Conservation (phyloP, 2,113 vertebrate species). For the Chloroceryle aenea region DNA sequence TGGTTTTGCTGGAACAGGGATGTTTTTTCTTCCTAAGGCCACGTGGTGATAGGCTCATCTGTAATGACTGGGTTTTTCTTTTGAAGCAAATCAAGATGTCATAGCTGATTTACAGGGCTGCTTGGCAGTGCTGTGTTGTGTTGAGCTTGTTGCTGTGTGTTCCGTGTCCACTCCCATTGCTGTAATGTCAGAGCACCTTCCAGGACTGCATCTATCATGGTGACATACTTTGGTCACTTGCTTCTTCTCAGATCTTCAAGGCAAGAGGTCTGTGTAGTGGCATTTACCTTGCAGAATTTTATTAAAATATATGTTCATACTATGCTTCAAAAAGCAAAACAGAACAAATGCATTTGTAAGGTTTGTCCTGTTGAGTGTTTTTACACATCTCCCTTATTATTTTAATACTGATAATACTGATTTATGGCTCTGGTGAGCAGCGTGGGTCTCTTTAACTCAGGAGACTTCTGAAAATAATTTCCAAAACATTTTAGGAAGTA, state of each 20-base stretch:
- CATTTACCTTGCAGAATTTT: not conserved
- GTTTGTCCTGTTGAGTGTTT: not conserved
- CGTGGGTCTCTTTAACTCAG: not conserved
- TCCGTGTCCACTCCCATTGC: fast-evolving
- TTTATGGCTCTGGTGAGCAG: not conserved
- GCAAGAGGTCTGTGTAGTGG: not conserved
- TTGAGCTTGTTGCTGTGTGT: not conserved
- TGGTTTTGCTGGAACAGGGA: not conserved
- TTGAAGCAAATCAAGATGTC: not conserved
- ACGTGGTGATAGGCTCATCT: not conserved
- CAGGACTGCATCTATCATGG: not conserved
- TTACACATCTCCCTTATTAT: not conserved
- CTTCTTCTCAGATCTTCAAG: not conserved
- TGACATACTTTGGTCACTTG: not conserved
- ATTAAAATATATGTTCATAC: not conserved
- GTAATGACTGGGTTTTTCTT: not conserved
- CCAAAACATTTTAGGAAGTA: not conserved
- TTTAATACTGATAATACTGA: not conserved
- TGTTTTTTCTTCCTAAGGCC: not conserved
- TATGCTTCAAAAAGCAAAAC: not conserved
- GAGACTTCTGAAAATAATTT: not conserved
- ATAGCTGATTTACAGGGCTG: not conserved
- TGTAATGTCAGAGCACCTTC: not conserved
- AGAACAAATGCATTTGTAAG: not conserved
- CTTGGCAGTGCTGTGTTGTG: not conserved